A percentile compares a stretch with the other conserved stretches of the same genome.
Evolutionary conservation across 2,888 invertebrate genomes (phyloP).

Genomic region (Drosophila imparisetae): DNA sequence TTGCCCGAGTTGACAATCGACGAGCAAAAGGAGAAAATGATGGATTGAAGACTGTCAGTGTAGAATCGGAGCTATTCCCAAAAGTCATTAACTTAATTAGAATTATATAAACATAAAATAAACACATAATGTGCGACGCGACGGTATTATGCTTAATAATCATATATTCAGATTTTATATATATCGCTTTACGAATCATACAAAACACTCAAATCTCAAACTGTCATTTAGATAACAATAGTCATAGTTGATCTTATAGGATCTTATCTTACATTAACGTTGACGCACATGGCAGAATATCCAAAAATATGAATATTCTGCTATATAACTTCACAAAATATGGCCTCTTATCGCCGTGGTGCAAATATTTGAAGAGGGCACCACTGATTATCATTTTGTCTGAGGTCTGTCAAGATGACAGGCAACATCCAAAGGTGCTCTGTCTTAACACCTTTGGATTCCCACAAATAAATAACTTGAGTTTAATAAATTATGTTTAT

Average conservation of each 20-base stretch:
- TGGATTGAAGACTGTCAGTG: background rate
- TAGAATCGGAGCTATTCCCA: background rate
- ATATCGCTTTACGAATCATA: conserved; percentile 7
- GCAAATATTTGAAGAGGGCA: conserved; percentile 10
- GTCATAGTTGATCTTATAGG: background rate
- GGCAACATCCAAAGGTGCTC: background rate
- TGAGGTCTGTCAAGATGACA: background rate
- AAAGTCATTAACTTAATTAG: conserved; percentile 1
- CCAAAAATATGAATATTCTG: background rate
- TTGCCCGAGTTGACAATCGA: conserved; percentile 47
- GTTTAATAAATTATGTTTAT: background rate
- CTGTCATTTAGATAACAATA: background rate
- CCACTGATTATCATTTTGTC: background rate
- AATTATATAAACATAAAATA: conserved; percentile 9
- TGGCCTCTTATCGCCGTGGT: background rate
- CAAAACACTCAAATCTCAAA: conserved; percentile 6
- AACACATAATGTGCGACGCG: background rate
- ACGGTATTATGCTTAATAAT: background rate
- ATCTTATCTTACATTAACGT: background rate
- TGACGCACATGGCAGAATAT: background rate
- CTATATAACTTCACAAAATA: background rate
- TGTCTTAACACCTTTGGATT: background rate
- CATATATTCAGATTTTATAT: background rate
- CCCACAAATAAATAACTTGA: background rate
- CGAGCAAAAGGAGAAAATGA: conserved; percentile 18